These are phyloP conservation scores for Liopterus haemorrhoidalis DNA, from an alignment of 2,888 invertebrate genomes.

Conservation along the genomic window DNA sequence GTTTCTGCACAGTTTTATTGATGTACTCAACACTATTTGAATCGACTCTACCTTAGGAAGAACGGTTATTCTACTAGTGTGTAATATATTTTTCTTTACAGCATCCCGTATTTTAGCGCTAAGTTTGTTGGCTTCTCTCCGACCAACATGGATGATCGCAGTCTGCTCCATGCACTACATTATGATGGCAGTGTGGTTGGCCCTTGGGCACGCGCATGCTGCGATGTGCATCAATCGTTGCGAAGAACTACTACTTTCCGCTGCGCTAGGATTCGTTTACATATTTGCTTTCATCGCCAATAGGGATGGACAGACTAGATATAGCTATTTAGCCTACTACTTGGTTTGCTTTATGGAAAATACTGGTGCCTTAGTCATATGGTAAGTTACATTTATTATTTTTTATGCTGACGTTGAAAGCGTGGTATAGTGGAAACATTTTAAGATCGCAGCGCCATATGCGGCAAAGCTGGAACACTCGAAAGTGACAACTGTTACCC, in stretches of 20 bases:
- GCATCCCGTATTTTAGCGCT: conserved; percentile 53
- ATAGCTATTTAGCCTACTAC: conserved; percentile 47
- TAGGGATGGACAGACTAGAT: conserved; percentile 54
- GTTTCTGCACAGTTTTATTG: no score
- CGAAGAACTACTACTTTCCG: conserved; percentile 47
- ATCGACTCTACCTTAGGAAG: no score
- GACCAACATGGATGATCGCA: conserved; percentile 48
- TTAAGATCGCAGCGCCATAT: no score
- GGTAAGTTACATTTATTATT: conserved; percentile 39
- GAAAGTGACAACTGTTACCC: no score
- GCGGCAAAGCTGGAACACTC: no score
- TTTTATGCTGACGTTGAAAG: conserved; percentile 4
- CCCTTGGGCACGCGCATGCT: conserved; percentile 45
- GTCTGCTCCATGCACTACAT: conserved; percentile 51
- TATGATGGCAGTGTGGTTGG: conserved; percentile 53
- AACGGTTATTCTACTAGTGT: conserved; percentile 6
- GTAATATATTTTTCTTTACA: conserved; percentile 33
- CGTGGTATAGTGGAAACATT: not conserved
- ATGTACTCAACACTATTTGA: no score
- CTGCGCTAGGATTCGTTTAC: conserved; percentile 54
- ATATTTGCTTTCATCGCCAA: conserved; percentile 56
- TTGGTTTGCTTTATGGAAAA: conserved; percentile 49
- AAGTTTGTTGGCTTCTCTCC: conserved; percentile 51
- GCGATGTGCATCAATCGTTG: conserved; percentile 46
- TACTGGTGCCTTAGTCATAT: conserved; percentile 46